Conservation (phyloP, 2,888 invertebrate genomes). For the Latheticus oryzae region DNA sequence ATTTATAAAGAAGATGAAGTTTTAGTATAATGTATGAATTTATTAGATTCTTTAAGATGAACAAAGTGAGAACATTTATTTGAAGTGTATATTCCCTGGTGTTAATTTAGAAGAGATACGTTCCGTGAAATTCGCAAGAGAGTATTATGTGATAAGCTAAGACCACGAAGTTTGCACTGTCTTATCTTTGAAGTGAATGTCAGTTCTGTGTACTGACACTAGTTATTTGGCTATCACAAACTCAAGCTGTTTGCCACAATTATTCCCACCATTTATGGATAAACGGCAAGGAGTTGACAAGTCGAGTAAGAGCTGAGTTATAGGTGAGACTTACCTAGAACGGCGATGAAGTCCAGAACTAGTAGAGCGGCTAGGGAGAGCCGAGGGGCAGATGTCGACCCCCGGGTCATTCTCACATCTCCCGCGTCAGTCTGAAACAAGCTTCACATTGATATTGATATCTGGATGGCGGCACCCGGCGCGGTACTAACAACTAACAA, state of each 20-base stretch:
- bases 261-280: slow-evolving; percentile 38
- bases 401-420: slow-evolving; percentile 51
- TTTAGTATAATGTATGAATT: not conserved
- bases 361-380: slow-evolving; percentile 40
- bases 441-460: slow-evolving; percentile 49
- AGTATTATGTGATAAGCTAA: slow-evolving; percentile 55
- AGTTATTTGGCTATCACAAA: slow-evolving; percentile 57
- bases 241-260: slow-evolving; percentile 54
- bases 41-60: too few species aligned
- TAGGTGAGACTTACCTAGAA: slow-evolving; percentile 42
- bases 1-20: not conserved
- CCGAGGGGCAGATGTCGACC: slow-evolving; percentile 34
- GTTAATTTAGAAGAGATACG: slow-evolving; percentile 50
- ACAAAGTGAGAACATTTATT: slow-evolving; percentile 23
- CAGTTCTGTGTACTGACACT: slow-evolving; percentile 56
- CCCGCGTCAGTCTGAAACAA: slow-evolving; percentile 50
- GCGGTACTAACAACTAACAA: slow-evolving; percentile 51
- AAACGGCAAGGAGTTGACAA: slow-evolving; percentile 26
- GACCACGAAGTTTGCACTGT: slow-evolving; percentile 56
- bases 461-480: slow-evolving; percentile 48
- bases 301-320: slow-evolving; percentile 10
- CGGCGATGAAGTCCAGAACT: slow-evolving; percentile 41
- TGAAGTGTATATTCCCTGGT: slow-evolving; percentile 30
- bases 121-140: slow-evolving; percentile 52
- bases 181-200: slow-evolving; percentile 55